These are phyloP conservation scores for Protonibea diacanthus DNA, from an alignment of 2,797 vertebrate genomes.

Conservation along the genomic window DNA sequence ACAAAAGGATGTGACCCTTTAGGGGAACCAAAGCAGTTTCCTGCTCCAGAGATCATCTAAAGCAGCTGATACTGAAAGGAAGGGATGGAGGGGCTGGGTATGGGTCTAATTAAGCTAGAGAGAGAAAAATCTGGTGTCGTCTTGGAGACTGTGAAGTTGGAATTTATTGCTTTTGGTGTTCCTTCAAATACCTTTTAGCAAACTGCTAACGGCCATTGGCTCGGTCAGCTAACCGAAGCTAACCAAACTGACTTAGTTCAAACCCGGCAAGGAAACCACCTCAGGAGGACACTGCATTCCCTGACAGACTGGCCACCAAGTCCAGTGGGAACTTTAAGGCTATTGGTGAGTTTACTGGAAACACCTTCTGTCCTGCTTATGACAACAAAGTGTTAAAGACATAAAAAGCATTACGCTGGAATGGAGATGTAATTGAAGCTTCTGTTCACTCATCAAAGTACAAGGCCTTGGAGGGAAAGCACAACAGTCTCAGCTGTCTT, in stretches of 20 bases:
- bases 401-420: background rate
- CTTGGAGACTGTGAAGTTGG: background rate
- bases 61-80: conserved; percentile 1
- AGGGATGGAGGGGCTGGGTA: background rate
- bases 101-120: background rate
- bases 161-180: background rate
- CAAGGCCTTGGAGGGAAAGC: background rate
- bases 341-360: too few species aligned
- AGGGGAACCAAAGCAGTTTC: background rate
- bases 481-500: background rate
- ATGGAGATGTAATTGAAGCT: background rate
- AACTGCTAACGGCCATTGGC: too few species aligned
- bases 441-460: background rate
- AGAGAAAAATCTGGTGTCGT: background rate
- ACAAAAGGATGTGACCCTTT: background rate
- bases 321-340: too few species aligned
- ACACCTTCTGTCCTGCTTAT: too few species aligned
- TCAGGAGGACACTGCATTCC: too few species aligned
- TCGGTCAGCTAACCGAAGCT: too few species aligned
- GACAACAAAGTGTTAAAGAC: background rate
- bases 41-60: background rate
- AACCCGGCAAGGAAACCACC: too few species aligned
- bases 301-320: too few species aligned
- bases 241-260: too few species aligned
- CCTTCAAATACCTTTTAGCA: background rate